Conservation (phyloP, 1,140 invertebrate species). For the Drosophila repleta region DNA sequence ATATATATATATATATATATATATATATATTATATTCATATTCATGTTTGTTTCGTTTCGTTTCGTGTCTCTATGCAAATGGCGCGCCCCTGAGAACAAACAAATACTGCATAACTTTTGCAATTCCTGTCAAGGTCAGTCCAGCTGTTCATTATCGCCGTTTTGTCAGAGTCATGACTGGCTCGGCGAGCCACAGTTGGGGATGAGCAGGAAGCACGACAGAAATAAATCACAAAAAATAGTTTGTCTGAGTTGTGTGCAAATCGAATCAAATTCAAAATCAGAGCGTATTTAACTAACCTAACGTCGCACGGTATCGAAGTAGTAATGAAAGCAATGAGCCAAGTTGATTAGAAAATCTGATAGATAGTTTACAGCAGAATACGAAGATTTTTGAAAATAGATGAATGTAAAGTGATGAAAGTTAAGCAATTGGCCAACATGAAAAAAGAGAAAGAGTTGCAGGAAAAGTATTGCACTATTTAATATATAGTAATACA, state of each 20-base stretch:
- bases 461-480: no score
- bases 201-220: not conserved
- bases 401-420: no score
- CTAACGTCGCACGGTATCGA: no score
- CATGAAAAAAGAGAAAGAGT: no score
- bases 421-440: no score
- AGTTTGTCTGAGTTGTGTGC: not conserved
- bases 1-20: no score
- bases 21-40: not conserved
- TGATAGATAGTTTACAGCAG: no score
- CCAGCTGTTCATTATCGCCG: slow-evolving; percentile 65
- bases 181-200: no score
- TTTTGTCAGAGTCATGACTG: slow-evolving; percentile 13
- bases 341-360: no score
- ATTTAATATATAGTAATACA: no score
- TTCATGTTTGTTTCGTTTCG: slow-evolving; percentile 15
- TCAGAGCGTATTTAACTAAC: not conserved
- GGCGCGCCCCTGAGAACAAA: slow-evolving; percentile 39
- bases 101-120: slow-evolving; percentile 40
- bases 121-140: slow-evolving; percentile 59
- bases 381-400: no score
- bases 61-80: slow-evolving; percentile 47
- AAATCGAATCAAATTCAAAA: slow-evolving; percentile 16
- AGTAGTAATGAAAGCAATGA: no score
- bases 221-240: slow-evolving; percentile 16